phyloP scores from a whole-genome alignment of 1,140 invertebrate species.

The Maconellicoccus hirsutus region DNA sequence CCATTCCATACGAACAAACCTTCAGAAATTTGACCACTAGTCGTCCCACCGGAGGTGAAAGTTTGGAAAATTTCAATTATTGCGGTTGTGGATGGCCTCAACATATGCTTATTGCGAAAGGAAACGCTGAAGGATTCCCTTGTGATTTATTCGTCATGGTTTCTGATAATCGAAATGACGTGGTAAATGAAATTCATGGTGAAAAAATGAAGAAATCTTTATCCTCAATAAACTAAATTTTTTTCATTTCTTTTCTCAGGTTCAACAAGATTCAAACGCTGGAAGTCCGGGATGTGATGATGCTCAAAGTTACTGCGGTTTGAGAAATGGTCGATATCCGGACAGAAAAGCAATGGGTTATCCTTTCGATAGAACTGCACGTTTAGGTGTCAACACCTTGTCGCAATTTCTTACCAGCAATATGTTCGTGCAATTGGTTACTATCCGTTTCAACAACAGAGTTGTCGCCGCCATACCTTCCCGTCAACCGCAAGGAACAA shows the following conservation, averaged over 20 bases:
- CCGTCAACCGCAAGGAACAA: background rate
- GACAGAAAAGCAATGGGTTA: background rate
- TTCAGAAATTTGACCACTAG: slow-evolving; percentile 43
- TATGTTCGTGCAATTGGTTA: slow-evolving; percentile 17
- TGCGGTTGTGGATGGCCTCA: slow-evolving; percentile 82
- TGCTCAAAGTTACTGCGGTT: background rate
- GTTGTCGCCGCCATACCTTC: background rate
- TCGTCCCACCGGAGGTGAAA: slow-evolving; percentile 33
- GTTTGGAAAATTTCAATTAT: slow-evolving; percentile 45
- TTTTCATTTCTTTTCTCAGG: background rate
- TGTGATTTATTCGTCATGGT: slow-evolving; percentile 70
- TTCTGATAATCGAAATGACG: slow-evolving; percentile 59
- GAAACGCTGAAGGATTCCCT: slow-evolving; percentile 49
- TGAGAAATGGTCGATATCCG: background rate
- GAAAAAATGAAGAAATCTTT: no score
- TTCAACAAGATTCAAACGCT: background rate
- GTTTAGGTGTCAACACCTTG: slow-evolving; percentile 6
- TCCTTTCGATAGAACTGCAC: background rate
- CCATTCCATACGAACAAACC: slow-evolving; percentile 50
- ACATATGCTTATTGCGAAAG: slow-evolving; percentile 68
- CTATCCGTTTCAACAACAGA: slow-evolving; percentile 22
- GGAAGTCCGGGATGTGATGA: background rate
- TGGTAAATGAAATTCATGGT: slow-evolving; percentile 35
- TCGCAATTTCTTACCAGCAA: slow-evolving; percentile 24
- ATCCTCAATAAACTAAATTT: no score